Conservation (phyloP, 2,113 vertebrate species). For the Recurvirostra avosetta region DNA sequence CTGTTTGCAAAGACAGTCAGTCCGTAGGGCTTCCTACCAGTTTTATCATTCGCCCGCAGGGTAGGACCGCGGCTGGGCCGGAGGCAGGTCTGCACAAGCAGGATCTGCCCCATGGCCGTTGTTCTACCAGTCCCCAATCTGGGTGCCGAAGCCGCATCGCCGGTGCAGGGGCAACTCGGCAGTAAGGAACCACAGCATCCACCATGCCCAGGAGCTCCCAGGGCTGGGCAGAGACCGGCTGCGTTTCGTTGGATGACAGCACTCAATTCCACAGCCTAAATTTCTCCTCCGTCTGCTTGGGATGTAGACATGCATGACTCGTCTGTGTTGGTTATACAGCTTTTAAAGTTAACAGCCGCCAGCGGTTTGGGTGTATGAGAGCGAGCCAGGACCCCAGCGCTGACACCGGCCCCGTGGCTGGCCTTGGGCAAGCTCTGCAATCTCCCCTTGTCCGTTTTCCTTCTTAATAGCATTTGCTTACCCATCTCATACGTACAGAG, state of each 20-base stretch:
- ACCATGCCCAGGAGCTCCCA: neutral
- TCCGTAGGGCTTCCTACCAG: neutral
- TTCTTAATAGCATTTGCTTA: constrained; percentile 9
- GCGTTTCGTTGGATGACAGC: neutral
- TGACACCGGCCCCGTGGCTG: neutral
- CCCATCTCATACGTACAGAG: constrained; percentile 7
- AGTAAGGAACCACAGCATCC: neutral
- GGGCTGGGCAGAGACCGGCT: neutral
- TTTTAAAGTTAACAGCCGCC: neutral
- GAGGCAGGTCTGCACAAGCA: neutral
- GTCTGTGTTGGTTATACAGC: fast-evolving
- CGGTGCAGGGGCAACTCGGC: fast-evolving
- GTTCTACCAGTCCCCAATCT: fast-evolving
- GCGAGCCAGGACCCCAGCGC: neutral
- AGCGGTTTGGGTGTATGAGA: neutral
- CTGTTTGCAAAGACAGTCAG: fast-evolving
- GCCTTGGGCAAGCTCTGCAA: neutral
- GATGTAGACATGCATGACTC: neutral
- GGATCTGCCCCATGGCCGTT: neutral
- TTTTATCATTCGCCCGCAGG: neutral
- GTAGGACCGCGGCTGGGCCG: fast-evolving
- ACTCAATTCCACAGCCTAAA: neutral
- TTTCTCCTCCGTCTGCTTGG: neutral
- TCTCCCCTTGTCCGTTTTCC: neutral
- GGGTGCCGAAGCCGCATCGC: fast-evolving